Evolutionary conservation across 2,113 vertebrate genomes (phyloP).

Genomic region (Acrocephalus arundinaceus): DNA sequence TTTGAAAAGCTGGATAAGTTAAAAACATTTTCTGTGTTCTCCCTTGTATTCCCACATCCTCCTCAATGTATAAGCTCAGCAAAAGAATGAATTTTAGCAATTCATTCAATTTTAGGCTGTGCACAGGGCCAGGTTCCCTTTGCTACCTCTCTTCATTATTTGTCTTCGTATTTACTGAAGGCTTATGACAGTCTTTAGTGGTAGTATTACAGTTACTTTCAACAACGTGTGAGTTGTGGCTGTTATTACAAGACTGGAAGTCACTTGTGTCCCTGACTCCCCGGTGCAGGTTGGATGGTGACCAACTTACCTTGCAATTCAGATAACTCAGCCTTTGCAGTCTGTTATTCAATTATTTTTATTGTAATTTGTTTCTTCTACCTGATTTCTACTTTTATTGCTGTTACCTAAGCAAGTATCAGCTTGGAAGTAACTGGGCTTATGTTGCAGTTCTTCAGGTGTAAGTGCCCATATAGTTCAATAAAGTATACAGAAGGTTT

Average conservation of each 20-base stretch:
- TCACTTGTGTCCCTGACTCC: too few species aligned
- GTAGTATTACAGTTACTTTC: neutral
- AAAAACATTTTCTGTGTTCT: neutral
- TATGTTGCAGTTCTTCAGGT: neutral
- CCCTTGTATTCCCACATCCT: neutral
- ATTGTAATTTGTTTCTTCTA: neutral
- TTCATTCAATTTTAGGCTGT: neutral
- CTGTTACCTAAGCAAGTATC: neutral
- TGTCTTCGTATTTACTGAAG: neutral
- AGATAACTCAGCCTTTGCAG: neutral
- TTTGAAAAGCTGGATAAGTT: neutral
- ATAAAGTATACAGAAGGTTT: neutral
- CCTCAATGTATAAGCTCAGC: neutral
- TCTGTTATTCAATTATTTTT: neutral
- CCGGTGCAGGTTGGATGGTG: neutral
- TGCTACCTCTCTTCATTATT: neutral
- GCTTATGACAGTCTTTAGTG: neutral
- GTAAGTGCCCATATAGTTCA: neutral
- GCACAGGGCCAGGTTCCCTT: neutral
- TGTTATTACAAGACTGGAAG: neutral
- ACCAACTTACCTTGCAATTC: neutral
- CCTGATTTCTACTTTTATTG: neutral
- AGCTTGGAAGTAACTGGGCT: neutral
- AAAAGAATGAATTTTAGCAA: neutral
- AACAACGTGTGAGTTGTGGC: fast-evolving